A percentile compares a stretch with the other conserved stretches of the same genome.
Conservation (phyloP, 2,888 invertebrate species). For the Anarsia innoxiella region DNA sequence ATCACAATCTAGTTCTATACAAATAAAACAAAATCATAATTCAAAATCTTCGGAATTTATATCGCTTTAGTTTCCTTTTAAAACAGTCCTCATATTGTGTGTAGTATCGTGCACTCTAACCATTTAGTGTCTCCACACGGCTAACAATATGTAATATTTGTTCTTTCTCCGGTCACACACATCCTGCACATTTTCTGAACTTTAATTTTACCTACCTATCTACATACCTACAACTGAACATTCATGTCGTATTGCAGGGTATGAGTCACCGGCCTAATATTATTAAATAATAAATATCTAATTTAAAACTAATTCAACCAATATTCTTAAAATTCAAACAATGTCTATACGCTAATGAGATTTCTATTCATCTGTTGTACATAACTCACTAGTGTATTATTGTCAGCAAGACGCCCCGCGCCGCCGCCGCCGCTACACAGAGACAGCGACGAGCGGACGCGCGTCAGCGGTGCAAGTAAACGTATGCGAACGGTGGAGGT, state of each 20-base stretch:
- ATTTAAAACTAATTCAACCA: constrained; percentile 58
- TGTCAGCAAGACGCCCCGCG: constrained; percentile 29
- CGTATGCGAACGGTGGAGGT: no score
- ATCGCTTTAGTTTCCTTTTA: no score
- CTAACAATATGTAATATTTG: constrained; percentile 14
- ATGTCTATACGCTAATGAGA: constrained; percentile 63
- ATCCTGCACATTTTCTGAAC: constrained; percentile 14
- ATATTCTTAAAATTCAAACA: constrained; percentile 41
- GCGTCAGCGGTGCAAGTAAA: no score
- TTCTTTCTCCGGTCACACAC: constrained; percentile 14
- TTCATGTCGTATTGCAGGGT: constrained; percentile 25
- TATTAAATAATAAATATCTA: constrained; percentile 62
- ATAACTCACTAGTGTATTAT: constrained; percentile 53
- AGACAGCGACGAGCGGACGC: background rate
- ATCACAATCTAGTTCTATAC: no score
- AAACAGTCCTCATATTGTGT: no score
- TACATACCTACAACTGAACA: no score
- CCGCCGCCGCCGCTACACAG: background rate
- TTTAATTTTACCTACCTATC: constrained; percentile 3
- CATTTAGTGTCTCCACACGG: constrained; percentile 17
- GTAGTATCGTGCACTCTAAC: no score
- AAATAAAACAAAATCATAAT: no score
- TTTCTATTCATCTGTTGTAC: constrained; percentile 54
- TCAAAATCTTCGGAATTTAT: no score
- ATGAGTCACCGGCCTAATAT: constrained; percentile 32